Evolutionary conservation across 2,113 vertebrate species (phyloP).

Genomic region (Leptodactylus fuscus): DNA sequence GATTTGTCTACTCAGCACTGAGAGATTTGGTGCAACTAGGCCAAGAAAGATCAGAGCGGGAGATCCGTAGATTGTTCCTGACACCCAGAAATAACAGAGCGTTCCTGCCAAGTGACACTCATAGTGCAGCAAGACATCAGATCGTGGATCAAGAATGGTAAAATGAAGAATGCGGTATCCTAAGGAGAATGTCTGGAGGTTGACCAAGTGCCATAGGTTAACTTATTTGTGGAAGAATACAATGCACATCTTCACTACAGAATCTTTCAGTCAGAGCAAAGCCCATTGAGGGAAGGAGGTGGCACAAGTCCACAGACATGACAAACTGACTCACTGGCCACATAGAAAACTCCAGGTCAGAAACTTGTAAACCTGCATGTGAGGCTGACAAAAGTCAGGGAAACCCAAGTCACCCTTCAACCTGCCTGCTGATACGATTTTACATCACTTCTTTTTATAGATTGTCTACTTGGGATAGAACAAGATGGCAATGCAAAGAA

Average conservation of each 20-base stretch:
- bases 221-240: background rate
- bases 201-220: background rate
- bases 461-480: background rate
- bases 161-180: no score
- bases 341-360: background rate
- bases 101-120: constrained; percentile 43
- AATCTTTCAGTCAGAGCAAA: background rate
- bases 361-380: background rate
- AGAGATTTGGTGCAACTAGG: constrained; percentile 60
- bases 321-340: background rate
- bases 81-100: constrained; percentile 25
- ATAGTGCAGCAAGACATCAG: background rate
- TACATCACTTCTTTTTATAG: constrained; percentile 4
- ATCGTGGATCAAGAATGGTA: no score
- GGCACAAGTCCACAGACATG: background rate
- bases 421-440: no score
- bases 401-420: background rate
- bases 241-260: no score
- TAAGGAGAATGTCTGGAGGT: background rate
- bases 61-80: constrained; percentile 37
- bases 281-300: background rate
- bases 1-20: constrained; percentile 49
- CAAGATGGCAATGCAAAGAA: background rate
- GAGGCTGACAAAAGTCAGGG: background rate
- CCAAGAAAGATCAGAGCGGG: constrained; percentile 53